Evolutionary conservation across 2,888 invertebrate species (phyloP).

Genomic region (Tribolium freemani): DNA sequence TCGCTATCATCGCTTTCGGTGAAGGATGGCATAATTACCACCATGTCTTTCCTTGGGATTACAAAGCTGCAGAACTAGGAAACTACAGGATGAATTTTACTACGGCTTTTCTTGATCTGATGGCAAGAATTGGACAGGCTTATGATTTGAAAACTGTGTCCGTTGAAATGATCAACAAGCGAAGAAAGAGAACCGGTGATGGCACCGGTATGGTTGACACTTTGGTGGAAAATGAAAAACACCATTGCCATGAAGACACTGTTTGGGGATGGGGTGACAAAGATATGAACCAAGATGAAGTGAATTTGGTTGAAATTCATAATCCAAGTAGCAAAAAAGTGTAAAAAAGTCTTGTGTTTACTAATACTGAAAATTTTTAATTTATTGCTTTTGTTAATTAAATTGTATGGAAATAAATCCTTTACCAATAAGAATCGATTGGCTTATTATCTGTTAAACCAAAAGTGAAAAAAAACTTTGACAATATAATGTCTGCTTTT

Average conservation of each 20-base stretch:
- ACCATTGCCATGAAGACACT: neutral
- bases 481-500: no score
- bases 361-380: no score
- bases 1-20: slow-evolving; percentile 81
- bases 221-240: neutral
- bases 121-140: slow-evolving; percentile 87
- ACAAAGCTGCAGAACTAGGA: slow-evolving; percentile 88
- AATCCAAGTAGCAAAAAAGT: neutral
- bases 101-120: slow-evolving; percentile 83
- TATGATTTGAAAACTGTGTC: slow-evolving; percentile 89
- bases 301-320: slow-evolving; percentile 49
- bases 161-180: slow-evolving; percentile 75
- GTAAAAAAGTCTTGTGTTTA: no score
- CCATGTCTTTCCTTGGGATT: slow-evolving; percentile 94
- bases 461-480: no score
- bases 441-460: no score
- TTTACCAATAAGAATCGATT: no score
- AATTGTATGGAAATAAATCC: no score
- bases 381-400: no score
- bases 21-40: slow-evolving; percentile 97
- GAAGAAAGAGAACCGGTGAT: slow-evolving; percentile 71
- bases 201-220: slow-evolving; percentile 34
- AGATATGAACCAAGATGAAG: slow-evolving; percentile 80
- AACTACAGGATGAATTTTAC: slow-evolving; percentile 81
- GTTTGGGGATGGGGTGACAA: slow-evolving; percentile 90